Conservation (phyloP, 2,888 invertebrate genomes). For the Lomographa bimaculata region DNA sequence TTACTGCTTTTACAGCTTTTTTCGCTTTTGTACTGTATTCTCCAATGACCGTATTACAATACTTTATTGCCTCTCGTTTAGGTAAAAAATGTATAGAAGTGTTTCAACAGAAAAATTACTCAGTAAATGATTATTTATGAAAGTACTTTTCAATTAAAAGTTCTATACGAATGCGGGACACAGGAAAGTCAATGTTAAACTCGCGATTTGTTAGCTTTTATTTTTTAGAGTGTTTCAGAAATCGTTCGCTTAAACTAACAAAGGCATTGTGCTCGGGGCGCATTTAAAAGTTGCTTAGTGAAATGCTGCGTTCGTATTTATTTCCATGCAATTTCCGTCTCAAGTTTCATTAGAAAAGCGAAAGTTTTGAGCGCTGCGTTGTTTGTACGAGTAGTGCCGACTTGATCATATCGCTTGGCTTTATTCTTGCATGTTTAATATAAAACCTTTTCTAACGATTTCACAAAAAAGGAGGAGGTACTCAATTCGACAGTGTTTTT, state of each 20-base stretch:
- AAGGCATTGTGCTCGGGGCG: slow-evolving; percentile 59
- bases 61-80: slow-evolving; percentile 25
- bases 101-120: slow-evolving; percentile 22
- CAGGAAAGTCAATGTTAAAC: slow-evolving; percentile 33
- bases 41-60: slow-evolving; percentile 43
- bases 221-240: slow-evolving; percentile 54
- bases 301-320: slow-evolving; percentile 63
- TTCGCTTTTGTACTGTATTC: slow-evolving; percentile 43
- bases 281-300: slow-evolving; percentile 69
- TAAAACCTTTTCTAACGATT: slow-evolving; percentile 38
- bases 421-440: slow-evolving; percentile 46
- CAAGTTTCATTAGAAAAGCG: slow-evolving; percentile 65
- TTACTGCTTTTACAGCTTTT: slow-evolving; percentile 39
- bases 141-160: slow-evolving; percentile 27
- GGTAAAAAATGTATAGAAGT: slow-evolving; percentile 10
- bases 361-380: slow-evolving; percentile 50
- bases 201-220: slow-evolving; percentile 45
- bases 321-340: slow-evolving; percentile 69
- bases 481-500: too few relatives aligned
- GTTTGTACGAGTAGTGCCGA: slow-evolving; percentile 4
- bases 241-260: slow-evolving; percentile 63
- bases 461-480: too few relatives aligned
- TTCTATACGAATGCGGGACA: slow-evolving; percentile 14
- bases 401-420: slow-evolving; percentile 35
- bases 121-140: slow-evolving; percentile 13